Evolutionary conservation across 1,140 invertebrate species (phyloP).

Genomic region (Bombus terrestris): DNA sequence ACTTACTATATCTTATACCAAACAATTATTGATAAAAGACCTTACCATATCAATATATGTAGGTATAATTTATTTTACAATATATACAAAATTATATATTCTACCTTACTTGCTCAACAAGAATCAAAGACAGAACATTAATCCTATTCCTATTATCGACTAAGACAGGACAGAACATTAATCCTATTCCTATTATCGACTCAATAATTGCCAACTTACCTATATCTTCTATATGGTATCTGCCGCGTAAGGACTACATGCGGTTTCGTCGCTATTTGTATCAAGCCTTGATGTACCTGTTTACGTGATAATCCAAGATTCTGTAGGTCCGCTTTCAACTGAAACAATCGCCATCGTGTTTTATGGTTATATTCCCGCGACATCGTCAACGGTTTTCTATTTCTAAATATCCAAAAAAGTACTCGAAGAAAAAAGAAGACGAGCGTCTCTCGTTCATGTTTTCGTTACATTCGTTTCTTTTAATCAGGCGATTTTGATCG

Average conservation of each 20-base stretch:
- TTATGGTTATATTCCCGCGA: neutral
- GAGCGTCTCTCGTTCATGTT: neutral
- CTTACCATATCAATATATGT: neutral
- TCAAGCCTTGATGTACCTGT: conserved; percentile 12
- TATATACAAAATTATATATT: neutral
- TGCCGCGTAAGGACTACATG: conserved; percentile 36
- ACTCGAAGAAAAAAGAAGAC: neutral
- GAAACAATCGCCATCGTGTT: conserved; percentile 39
- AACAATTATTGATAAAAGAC: neutral
- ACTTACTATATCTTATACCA: neutral
- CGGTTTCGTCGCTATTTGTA: conserved; percentile 39
- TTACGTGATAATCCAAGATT: conserved; percentile 25
- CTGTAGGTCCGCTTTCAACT: conserved; percentile 44
- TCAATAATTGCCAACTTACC: conserved; percentile 30
- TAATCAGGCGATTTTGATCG: neutral
- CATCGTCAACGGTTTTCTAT: neutral
- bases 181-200: neutral
- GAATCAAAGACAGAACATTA: neutral
- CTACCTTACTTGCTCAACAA: neutral
- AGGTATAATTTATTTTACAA: neutral
- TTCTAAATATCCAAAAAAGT: neutral
- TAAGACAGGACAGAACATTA: too few relatives aligned
- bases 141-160: neutral
- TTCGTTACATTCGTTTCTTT: conserved; percentile 4
- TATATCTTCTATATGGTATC: too few relatives aligned